Base-by-base conservation (phyloP, 1,140 invertebrate genomes). In the Megathymus violae region DNA sequence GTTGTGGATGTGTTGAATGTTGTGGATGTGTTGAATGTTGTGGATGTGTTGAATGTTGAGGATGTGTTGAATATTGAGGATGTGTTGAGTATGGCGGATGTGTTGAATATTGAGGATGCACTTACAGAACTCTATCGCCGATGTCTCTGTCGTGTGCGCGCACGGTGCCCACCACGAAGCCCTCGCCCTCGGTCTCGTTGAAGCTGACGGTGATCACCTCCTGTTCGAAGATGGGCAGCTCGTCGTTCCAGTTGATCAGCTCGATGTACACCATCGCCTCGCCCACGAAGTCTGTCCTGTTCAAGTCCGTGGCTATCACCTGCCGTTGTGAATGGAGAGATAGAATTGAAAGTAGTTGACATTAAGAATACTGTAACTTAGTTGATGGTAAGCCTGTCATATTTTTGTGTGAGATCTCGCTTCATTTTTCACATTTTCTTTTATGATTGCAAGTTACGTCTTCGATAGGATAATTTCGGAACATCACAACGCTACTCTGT, bases 201-300 rank as follows among this genome's bases (percentile, higher is more conserved):
- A 93, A 87, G 17, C 61, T 25, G 4, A 89, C 85, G 0, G 31
- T 64, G 40, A 88, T 78, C 6, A 61, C 27, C 22, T 59, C 44
- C 15, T 80, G 15, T 3, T 80, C 69, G 70, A 94, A 94, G 44
- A 90, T 91, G 3, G 93, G 93, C 46, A 79, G 44, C 68, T 94
- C 93, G 64, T 94, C 93, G 71, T 94, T 94, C 89, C 91, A 92
- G 74, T 94, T 93, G 22, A 81, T 82, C 40, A 94, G 78, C 22
- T 91, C 75, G 10, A 94, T 92, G 46, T 72, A 71, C 4, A 94
- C 76, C 0, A 63, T 80, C 1, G 91, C 84, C 19, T 47, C 73
- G 10, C 91, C 88, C 0, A 76, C 65, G 17, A 88, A 84, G 9
- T 67, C 61, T 1, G 74, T 40, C 25, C 89, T 74, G 31, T 82